Conservation (phyloP, 2,113 vertebrate genomes). For the Varanus komodoensis region DNA sequence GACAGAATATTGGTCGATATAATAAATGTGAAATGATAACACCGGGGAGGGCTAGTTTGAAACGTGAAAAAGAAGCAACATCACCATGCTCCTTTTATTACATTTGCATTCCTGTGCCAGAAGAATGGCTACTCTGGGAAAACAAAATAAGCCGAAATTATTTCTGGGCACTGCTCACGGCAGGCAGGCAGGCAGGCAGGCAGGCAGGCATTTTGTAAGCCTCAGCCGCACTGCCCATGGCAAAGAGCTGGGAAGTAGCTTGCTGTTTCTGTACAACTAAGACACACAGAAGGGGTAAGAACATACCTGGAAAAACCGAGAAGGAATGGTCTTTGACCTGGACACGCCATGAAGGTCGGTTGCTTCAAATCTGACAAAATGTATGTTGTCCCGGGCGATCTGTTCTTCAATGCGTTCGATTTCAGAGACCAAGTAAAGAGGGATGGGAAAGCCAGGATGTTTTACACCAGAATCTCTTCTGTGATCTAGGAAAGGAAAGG, state of each 20-base stretch:
- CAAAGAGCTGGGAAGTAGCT: background rate
- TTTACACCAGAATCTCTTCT: constrained; percentile 67
- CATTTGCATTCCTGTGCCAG: constrained; percentile 48
- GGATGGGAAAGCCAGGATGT: constrained; percentile 62
- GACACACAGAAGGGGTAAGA: constrained; percentile 41
- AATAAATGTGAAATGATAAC: constrained; percentile 51
- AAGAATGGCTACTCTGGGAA: constrained; percentile 14
- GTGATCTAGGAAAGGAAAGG: constrained; percentile 68
- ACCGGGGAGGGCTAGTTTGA: constrained; percentile 51
- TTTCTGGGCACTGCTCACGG: constrained; percentile 36
- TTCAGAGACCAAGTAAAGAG: constrained; percentile 76
- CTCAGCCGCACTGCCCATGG: constrained; percentile 36
- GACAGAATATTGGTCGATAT: constrained; percentile 53
- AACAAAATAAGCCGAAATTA: constrained; percentile 34
- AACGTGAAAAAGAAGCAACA: constrained; percentile 48
- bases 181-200: background rate
- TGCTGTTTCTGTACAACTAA: constrained; percentile 20
- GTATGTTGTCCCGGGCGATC: constrained; percentile 86
- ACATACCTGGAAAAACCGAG: constrained; percentile 91
- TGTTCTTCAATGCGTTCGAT: constrained; percentile 92
- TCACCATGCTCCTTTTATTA: constrained; percentile 60
- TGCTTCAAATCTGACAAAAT: constrained; percentile 92
- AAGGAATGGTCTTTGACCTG: constrained; percentile 91
- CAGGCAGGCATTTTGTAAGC: constrained; percentile 30
- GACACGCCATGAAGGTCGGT: constrained; percentile 93